Evolutionary conservation across 2,888 invertebrate species (phyloP), one percentile per base, ranked within the genome.

Genomic region (Macrophya annulata): DNA sequence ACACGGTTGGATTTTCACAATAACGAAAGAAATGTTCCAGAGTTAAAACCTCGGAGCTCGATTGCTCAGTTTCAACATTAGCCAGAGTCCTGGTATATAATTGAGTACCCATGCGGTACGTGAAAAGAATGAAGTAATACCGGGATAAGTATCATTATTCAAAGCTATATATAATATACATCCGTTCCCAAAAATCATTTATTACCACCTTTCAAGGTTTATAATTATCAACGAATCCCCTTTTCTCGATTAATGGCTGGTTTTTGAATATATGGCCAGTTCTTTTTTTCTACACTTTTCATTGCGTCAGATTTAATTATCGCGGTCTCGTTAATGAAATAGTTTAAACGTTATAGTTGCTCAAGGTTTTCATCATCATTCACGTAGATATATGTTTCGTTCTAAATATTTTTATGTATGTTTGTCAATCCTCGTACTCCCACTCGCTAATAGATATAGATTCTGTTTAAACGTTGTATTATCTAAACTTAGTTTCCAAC

Each of bases 151-250:
- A 37, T 31, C 12, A 8, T 37, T 71, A n/a, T 51, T 21, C 55
- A 10, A 51, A 31, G 51, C 55, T 77, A 77, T 55, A 77, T 77
- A 77, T 31, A 12, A 77, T 31, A 12, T 15, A 51, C 0, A 0
- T 6, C 12, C 76, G 76, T 25, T 51, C 37, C 37, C 77, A 77
- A 55, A 77, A 77, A n/a, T 51, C 77, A 55, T 77, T 77, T 77
- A 55, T 77, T 55, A 55, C 77, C 17, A 31, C 25, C 17, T 8
- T 12, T n/a, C 77, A 55, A 77, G 77, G 55, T 55, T 17, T 31
- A n/a, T 21, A 25, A 68, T 31, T 68, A 68, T 5, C 51, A 77
- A 55, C 51, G 37, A 77, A 77, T 51, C 55, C 8, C 15, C 25
- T 12, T 51, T 77, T 17, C n/a, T n/a, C 51, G 25, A 15, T 51